A percentile compares a stretch with the other conserved stretches of the same genome.
Conservation (phyloP, 2,797 vertebrate species). For the Tenualosa thibaudeaui region DNA sequence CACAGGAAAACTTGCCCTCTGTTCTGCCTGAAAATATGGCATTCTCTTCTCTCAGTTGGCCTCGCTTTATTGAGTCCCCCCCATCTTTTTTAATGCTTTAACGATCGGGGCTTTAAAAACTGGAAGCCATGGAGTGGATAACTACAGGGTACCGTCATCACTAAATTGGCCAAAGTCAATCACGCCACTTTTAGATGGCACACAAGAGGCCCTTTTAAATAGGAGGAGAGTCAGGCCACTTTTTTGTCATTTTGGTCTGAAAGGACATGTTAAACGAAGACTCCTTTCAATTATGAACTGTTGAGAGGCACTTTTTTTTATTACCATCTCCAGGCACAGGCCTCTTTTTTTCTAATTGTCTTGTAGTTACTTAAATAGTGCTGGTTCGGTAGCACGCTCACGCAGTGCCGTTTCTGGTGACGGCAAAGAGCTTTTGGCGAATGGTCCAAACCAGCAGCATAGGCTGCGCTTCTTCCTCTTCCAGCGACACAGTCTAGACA, state of each 20-base stretch:
- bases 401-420: neutral
- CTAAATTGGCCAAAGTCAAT: constrained; percentile 27
- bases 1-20: neutral
- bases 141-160: neutral
- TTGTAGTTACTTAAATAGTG: neutral
- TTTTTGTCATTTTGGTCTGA: neutral
- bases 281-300: neutral
- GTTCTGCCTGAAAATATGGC: constrained; percentile 31
- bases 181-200: neutral
- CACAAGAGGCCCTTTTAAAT: neutral
- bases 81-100: constrained; percentile 42
- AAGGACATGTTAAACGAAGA: neutral
- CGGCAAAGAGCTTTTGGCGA: neutral
- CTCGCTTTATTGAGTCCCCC: constrained; percentile 22
- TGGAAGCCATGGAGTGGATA: constrained; percentile 18
- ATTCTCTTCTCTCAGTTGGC: constrained; percentile 29
- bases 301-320: neutral
- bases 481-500: neutral
- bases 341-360: neutral
- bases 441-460: neutral
- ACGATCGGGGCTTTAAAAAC: constrained; percentile 43
- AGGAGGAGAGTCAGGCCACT: neutral
- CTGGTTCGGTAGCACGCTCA: neutral
- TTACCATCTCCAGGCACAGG: neutral
- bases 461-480: neutral